Evolutionary conservation across 2,797 vertebrate genomes (phyloP), one percentile per base, ranked within the genome.

Genomic region (Petrocephalus schoutedeni): DNA sequence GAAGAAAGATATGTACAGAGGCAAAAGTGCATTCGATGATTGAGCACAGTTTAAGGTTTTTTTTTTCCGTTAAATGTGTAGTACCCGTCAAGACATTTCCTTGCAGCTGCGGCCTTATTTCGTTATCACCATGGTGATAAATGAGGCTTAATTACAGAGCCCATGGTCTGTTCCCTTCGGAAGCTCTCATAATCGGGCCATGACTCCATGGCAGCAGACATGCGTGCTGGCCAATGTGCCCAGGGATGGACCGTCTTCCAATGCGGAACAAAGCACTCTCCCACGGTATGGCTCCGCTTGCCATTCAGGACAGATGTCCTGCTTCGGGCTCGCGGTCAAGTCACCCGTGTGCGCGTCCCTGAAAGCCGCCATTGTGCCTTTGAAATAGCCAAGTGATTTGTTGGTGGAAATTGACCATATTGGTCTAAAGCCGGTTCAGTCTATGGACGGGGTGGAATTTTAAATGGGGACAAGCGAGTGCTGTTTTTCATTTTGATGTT

Each of bases 61-160:
- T 21, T n/a, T 59, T n/a, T 41, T 1, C 5, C 0, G 28, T 2
- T 58, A 71, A 7, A n/a, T 9, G 16, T 77, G 53, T 41, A 3
- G 14, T 19, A 0, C 9, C 6, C 1, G 1, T 49, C 49, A 41
- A 28, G 36, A 53, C 58, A 51, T 61, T 51, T 83, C 19, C 36
- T 45, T 82, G 54, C 51, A 36, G 84, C 84, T 58, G 84, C 84
- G 32, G 67, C 7, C 71, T 80, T 41, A 6, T 74, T 80, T 56
- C 71, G 32, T 59, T 57, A 61, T 57, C 87, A 36, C 58, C 77
- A 64, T 59, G 82, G 84, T 58, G 53, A 85, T 57, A 85, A 85
- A 85, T 85, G 45, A 64, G 21, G 61, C 57, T 64, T 86, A 59
- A 32, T 32, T 84, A n/a, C 45, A n/a, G 57, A 84, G 80, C 45